Conservation (phyloP, 2,113 vertebrate species). For the Sapajus apella region DNA sequence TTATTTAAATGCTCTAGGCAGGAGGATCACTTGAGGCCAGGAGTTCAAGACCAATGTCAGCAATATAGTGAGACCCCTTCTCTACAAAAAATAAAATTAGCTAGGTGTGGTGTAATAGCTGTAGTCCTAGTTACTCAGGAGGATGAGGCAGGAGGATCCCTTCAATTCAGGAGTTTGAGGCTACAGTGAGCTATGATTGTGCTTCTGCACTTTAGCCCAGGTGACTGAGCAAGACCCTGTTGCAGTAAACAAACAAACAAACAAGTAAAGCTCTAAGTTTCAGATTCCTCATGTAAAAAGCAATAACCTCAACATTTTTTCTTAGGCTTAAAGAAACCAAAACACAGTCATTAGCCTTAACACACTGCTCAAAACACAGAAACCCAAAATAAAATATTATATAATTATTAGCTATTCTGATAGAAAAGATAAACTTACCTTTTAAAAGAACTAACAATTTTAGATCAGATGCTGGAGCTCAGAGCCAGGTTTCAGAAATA, state of each 20-base stretch:
- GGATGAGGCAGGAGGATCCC: too few relatives aligned
- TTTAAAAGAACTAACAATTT: slow-evolving; percentile 31
- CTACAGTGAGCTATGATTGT: too few relatives aligned
- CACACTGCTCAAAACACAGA: neutral
- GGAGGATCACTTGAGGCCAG: too few relatives aligned
- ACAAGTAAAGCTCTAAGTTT: neutral
- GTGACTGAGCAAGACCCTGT: too few relatives aligned
- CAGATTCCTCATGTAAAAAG: neutral
- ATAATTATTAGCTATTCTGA: neutral
- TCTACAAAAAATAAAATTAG: too few relatives aligned
- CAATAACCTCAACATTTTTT: neutral
- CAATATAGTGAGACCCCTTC: too few relatives aligned
- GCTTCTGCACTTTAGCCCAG: too few relatives aligned
- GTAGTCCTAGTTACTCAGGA: too few relatives aligned
- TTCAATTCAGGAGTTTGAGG: too few relatives aligned
- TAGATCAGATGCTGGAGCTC: neutral
- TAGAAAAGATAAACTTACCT: neutral
- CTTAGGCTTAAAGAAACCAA: neutral
- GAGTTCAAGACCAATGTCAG: too few relatives aligned
- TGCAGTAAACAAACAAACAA: too few relatives aligned
- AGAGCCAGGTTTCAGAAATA: neutral
- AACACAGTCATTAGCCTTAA: neutral
- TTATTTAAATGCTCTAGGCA: neutral
- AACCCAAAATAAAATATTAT: neutral
- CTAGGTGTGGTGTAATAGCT: too few relatives aligned